Conservation (phyloP, 2,113 vertebrate species). For the Astur gentilis region DNA sequence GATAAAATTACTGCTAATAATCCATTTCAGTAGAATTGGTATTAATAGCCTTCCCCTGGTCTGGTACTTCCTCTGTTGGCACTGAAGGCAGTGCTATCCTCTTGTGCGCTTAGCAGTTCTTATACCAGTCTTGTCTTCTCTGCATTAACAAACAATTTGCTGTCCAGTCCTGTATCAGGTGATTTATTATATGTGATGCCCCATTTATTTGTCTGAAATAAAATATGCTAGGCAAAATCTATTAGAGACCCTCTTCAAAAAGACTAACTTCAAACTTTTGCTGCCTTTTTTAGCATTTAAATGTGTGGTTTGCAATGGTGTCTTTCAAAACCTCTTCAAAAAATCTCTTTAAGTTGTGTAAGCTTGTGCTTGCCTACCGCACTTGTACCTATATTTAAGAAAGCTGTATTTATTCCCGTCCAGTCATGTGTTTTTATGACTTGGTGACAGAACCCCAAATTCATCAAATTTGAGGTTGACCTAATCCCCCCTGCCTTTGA, state of each 20-base stretch:
- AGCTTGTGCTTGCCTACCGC: background rate
- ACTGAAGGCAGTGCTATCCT: background rate
- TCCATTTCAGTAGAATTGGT: background rate
- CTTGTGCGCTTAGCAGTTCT: background rate
- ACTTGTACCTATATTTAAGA: background rate
- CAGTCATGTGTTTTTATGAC: background rate
- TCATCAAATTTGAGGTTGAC: background rate
- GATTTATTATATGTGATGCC: background rate
- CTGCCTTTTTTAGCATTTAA: background rate
- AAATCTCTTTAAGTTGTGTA: background rate
- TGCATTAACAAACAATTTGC: background rate
- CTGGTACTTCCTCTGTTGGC: background rate
- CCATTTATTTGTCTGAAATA: background rate
- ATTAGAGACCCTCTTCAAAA: background rate
- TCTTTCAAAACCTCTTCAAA: background rate
- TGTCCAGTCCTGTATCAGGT: background rate
- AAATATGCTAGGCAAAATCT: background rate
- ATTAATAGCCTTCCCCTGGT: background rate
- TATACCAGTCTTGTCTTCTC: background rate
- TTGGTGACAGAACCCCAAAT: background rate
- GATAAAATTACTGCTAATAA: background rate
- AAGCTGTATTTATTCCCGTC: background rate
- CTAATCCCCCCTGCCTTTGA: background rate
- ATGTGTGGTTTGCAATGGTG: background rate
- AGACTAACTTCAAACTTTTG: background rate